Evolutionary conservation across 2,888 invertebrate species (phyloP).

Genomic region (Theristus sp.): DNA sequence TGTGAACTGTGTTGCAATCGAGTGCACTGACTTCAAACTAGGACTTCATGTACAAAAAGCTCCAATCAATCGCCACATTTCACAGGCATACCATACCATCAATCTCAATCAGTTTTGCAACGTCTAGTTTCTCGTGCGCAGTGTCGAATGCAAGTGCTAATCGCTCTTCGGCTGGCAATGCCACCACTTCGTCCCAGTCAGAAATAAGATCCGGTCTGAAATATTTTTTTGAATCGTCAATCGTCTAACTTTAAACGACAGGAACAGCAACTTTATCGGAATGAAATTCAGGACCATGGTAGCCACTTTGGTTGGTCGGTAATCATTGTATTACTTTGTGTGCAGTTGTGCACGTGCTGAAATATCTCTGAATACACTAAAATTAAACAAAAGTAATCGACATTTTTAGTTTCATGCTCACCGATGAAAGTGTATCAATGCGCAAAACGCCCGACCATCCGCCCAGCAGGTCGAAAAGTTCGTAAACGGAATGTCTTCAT

Average conservation of each 20-base stretch:
- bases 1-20: no score
- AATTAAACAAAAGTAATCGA: no score
- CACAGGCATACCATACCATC: no score
- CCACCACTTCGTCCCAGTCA: neutral
- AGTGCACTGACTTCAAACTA: no score
- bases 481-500: neutral
- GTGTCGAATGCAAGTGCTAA: neutral
- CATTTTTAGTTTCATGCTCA: no score
- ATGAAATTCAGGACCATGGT: no score
- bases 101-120: neutral
- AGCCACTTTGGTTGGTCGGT: no score
- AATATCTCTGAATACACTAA: no score
- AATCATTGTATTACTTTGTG: no score
- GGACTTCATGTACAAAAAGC: no score
- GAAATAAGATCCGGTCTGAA: neutral
- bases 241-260: neutral
- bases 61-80: no score
- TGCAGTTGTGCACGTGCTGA: no score
- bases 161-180: neutral
- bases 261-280: neutral
- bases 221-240: neutral
- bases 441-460: neutral
- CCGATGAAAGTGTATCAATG: neutral
- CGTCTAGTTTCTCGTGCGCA: neutral
- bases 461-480: neutral